phyloP scores from a whole-genome alignment of 2,113 vertebrate genomes.

The Bubo scandiacus region DNA sequence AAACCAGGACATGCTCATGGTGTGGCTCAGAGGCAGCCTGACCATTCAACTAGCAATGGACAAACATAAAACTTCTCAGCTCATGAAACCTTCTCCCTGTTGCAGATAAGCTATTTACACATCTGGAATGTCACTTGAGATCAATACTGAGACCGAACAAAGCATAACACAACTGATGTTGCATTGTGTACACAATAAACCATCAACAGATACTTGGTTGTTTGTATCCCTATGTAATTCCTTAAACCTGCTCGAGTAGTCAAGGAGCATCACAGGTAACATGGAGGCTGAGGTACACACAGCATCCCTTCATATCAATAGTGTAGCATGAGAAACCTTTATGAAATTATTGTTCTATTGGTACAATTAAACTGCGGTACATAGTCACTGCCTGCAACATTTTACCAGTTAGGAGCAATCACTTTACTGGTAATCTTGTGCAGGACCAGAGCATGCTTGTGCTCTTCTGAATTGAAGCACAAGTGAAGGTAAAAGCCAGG shows the following conservation, averaged over 20 bases:
- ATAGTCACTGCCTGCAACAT: neutral
- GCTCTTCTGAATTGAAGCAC: neutral
- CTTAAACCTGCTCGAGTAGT: neutral
- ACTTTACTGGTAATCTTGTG: neutral
- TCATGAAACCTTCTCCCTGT: neutral
- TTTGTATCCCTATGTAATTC: neutral
- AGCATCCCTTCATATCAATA: neutral
- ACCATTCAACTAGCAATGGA: neutral
- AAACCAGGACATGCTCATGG: neutral
- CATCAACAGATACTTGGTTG: neutral
- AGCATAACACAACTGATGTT: neutral
- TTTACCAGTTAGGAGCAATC: neutral
- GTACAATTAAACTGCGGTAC: neutral
- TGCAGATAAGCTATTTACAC: neutral
- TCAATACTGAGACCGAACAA: neutral
- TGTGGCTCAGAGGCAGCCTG: fast-evolving
- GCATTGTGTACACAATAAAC: neutral
- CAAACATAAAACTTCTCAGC: neutral
- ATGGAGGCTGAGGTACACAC: neutral
- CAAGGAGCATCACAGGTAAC: neutral
- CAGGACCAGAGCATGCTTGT: neutral
- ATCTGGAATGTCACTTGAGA: neutral
- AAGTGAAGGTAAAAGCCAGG: neutral
- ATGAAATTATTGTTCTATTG: neutral
- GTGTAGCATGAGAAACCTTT: neutral